Evolutionary conservation across 2,888 invertebrate species (phyloP).

Genomic region (Heliconius cydno): DNA sequence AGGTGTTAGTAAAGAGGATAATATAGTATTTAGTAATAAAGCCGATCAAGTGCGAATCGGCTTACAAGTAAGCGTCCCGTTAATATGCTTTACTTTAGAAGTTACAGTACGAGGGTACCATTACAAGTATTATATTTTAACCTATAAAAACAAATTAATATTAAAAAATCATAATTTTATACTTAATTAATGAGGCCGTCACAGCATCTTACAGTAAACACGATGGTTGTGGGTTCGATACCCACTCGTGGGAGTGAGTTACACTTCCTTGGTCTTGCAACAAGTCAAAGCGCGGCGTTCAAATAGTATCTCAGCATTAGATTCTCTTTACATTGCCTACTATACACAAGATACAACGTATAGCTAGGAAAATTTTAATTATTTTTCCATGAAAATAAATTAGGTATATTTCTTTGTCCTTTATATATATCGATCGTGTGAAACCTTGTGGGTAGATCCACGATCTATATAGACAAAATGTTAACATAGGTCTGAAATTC

Average conservation of each 20-base stretch:
- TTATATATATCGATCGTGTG: not conserved
- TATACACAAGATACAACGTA: not conserved
- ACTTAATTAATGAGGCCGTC: not conserved
- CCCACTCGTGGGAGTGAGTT: not conserved
- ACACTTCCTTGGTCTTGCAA: not conserved
- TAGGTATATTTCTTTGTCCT: not conserved
- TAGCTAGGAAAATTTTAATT: not conserved
- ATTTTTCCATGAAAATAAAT: not conserved
- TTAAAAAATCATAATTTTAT: not conserved
- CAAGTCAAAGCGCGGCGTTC: not conserved
- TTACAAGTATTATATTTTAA: not conserved
- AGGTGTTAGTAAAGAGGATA: slow-evolving; percentile 13
- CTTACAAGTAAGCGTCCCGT: slow-evolving; percentile 7
- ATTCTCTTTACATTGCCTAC: not conserved
- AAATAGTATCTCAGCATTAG: not conserved
- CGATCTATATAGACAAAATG: not conserved
- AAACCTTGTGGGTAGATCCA: not conserved
- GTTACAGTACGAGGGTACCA: not conserved
- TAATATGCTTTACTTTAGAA: not conserved
- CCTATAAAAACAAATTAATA: not conserved
- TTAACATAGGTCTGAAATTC: not conserved
- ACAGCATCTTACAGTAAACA: not conserved
- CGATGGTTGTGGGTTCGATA: not conserved
- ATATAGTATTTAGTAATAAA: slow-evolving; percentile 6
- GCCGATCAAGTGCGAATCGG: slow-evolving; percentile 2